Evolutionary conservation across 2,888 invertebrate genomes (phyloP), one percentile per base, ranked within the genome.

Genomic region (Adelognathus sp.): DNA sequence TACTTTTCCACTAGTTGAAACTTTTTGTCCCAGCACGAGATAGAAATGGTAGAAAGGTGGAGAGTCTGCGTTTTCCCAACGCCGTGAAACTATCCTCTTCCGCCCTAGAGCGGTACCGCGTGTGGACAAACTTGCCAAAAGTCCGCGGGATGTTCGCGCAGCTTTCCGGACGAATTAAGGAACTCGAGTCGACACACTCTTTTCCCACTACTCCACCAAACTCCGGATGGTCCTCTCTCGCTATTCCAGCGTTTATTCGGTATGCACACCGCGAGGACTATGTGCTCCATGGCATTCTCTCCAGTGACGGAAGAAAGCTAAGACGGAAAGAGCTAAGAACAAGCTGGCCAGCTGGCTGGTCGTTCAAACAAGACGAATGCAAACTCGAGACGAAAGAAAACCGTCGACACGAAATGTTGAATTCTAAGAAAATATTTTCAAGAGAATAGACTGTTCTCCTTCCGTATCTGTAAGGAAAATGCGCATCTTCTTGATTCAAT

Each of bases 101-200:
- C 16, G 7, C 21, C n/a, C 11, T 29, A 63, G 24, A 44, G 27
- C n/a, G 21, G 31, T 7, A 46, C 18, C 27, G 36, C 7, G 31
- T 27, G 39, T 39, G 21, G 52, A 41, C 50, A 16, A 52, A 54
- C 14, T 67, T 67, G 24, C 29, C 41, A 21, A 52, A 61, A 50
- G 60, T 31, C 29, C n/a, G 39, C 21, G 14, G 11, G 66, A 14
- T 27, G 54, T 63, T 63, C 39, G 41, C n/a, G n/a, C n/a, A n/a
- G 29, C 14, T 63, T 54, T 39, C 21, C 58, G 41, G 67, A 61
- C 60, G 52, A 67, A 75, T 67, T 60, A 75, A 67, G 67, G 39
- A 75, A 75, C 24, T 75, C 67, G 60, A 67, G 61, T 60, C 52
- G 67, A 75, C 60, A 61, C 64, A 67, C 60, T 75, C 61, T 46